phyloP scores from a whole-genome alignment of 2,888 invertebrate genomes.

The Gibbula magus region DNA sequence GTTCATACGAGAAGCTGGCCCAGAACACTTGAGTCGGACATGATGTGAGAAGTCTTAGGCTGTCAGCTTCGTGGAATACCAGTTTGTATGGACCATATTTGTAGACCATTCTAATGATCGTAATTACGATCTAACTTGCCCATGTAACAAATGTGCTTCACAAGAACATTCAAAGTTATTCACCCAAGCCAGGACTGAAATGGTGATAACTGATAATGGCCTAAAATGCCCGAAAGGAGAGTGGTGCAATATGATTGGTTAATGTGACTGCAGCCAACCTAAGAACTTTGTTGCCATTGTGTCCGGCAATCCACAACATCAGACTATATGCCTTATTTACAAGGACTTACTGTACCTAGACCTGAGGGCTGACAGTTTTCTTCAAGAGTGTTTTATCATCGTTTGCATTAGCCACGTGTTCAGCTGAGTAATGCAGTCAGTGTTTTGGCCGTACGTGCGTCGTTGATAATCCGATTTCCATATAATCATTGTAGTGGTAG shows the following conservation, averaged over 20 bases:
- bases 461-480: background rate
- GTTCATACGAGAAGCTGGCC: no score
- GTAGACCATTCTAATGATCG: background rate
- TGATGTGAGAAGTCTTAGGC: background rate
- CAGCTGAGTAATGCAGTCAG: background rate
- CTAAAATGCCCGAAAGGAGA: background rate
- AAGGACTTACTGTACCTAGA: background rate
- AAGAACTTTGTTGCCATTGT: background rate
- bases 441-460: background rate
- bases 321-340: background rate
- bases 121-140: no score
- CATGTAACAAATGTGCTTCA: no score
- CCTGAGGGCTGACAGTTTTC: background rate
- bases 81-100: background rate
- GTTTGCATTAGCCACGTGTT: background rate
- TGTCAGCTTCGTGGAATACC: no score
- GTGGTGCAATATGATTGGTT: background rate
- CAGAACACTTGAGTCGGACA: no score
- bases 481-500: background rate
- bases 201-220: no score
- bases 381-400: constrained; percentile 1
- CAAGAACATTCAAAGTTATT: no score
- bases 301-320: background rate
- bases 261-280: background rate
- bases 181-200: no score